Evolutionary conservation across 2,888 invertebrate species (phyloP).

Genomic region (Xestia ashworthii): DNA sequence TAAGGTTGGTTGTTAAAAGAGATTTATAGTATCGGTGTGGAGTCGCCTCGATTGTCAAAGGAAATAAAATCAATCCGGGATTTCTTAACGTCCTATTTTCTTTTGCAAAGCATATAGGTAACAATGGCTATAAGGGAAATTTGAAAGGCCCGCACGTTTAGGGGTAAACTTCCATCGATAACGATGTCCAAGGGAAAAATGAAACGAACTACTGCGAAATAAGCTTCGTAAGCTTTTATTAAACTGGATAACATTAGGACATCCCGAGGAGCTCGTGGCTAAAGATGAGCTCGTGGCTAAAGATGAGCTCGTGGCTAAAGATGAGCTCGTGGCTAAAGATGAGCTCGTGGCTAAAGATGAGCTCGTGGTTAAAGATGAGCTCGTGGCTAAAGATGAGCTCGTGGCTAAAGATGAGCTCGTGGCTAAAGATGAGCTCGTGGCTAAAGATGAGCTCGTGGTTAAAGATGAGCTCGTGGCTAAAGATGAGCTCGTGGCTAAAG

Average conservation of each 20-base stretch:
- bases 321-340: too few relatives aligned
- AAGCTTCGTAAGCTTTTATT: conserved; percentile 26
- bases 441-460: too few relatives aligned
- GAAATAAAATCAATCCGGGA: conserved; percentile 12
- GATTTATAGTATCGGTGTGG: conserved; percentile 15
- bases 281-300: too few relatives aligned
- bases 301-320: too few relatives aligned
- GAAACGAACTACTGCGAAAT: conserved; percentile 18
- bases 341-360: too few relatives aligned
- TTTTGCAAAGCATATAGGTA: conserved; percentile 12
- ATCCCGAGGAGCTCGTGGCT: too few relatives aligned
- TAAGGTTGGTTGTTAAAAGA: conserved; percentile 12
- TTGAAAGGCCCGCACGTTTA: conserved; percentile 10
- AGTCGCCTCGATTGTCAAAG: background rate
- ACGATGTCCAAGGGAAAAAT: conserved; percentile 39
- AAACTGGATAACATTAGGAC: background rate
- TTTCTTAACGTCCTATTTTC: background rate
- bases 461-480: too few relatives aligned
- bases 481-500: too few relatives aligned
- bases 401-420: too few relatives aligned
- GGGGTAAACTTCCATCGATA: conserved; percentile 31
- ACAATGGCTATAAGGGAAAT: conserved; percentile 21
- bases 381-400: too few relatives aligned
- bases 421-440: too few relatives aligned
- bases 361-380: too few relatives aligned